phyloP scores from a whole-genome alignment of 2,113 vertebrate genomes.

The Ellobius talpinus region DNA sequence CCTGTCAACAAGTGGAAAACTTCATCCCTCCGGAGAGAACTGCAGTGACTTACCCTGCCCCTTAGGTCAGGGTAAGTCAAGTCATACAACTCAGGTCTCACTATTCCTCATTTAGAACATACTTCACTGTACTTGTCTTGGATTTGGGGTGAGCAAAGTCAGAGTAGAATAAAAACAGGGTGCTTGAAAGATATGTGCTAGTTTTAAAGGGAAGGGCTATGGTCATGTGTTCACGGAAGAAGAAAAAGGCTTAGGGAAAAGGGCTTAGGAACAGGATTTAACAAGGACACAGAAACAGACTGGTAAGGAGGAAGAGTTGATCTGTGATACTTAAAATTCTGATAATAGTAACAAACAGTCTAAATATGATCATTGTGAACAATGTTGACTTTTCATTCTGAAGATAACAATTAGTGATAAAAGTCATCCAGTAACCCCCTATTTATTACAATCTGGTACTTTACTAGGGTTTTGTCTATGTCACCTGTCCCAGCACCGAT shows the following conservation, averaged over 20 bases:
- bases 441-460: constrained; percentile 5
- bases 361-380: background rate
- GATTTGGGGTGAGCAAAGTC: background rate
- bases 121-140: background rate
- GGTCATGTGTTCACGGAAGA: background rate
- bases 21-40: background rate
- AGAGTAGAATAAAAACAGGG: background rate
- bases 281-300: background rate
- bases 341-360: background rate
- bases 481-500: background rate
- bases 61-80: background rate
- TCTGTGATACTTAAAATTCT: background rate
- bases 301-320: background rate
- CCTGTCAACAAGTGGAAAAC: background rate
- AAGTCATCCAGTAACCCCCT: background rate
- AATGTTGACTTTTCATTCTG: background rate
- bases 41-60: background rate
- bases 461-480: background rate
- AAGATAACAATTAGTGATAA: background rate
- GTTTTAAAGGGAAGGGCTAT: background rate
- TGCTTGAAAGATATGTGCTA: background rate
- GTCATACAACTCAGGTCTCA: background rate
- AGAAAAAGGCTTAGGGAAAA: background rate
- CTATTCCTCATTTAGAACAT: background rate
- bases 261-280: background rate